Evolutionary conservation across 2,888 invertebrate species (phyloP).

Genomic region (Molorchus minor): DNA sequence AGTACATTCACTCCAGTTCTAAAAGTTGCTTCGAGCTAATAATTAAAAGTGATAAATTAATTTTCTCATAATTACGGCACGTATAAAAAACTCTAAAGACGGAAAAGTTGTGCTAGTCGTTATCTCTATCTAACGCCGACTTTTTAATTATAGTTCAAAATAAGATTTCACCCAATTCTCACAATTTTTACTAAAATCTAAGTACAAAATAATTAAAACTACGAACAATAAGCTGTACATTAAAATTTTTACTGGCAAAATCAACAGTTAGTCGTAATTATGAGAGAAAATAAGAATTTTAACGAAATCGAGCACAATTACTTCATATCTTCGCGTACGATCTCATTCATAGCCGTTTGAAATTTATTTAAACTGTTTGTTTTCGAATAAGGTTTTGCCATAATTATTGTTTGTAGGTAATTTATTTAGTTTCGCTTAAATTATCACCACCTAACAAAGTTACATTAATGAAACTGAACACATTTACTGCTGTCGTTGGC

Average conservation of each 20-base stretch:
- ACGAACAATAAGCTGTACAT: constrained; percentile 43
- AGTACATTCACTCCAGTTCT: no score
- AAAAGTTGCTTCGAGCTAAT: no score
- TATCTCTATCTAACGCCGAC: constrained; percentile 22
- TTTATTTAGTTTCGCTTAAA: constrained; percentile 11
- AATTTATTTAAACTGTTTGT: constrained; percentile 15
- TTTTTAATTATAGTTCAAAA: constrained; percentile 25
- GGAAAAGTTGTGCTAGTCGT: constrained; percentile 23
- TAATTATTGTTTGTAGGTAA: constrained; percentile 16
- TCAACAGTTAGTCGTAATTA: constrained; percentile 44
- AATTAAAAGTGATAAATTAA: constrained; percentile 21
- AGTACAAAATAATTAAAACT: constrained; percentile 47
- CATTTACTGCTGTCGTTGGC: not conserved
- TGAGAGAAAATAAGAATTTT: constrained; percentile 37
- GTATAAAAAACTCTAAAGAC: constrained; percentile 14
- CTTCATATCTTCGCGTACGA: constrained; percentile 23
- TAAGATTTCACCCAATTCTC: constrained; percentile 49
- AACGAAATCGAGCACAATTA: constrained; percentile 33
- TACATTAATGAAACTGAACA: constrained; percentile 1
- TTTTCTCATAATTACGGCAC: constrained; percentile 27
- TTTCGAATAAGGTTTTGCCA: constrained; percentile 7
- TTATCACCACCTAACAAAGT: constrained; percentile 2
- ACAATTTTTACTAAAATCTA: constrained; percentile 48
- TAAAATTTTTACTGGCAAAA: constrained; percentile 38
- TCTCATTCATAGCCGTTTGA: constrained; percentile 8